phyloP scores from a whole-genome alignment of 2,797 vertebrate genomes.

The Basileuterus tristriatus region DNA sequence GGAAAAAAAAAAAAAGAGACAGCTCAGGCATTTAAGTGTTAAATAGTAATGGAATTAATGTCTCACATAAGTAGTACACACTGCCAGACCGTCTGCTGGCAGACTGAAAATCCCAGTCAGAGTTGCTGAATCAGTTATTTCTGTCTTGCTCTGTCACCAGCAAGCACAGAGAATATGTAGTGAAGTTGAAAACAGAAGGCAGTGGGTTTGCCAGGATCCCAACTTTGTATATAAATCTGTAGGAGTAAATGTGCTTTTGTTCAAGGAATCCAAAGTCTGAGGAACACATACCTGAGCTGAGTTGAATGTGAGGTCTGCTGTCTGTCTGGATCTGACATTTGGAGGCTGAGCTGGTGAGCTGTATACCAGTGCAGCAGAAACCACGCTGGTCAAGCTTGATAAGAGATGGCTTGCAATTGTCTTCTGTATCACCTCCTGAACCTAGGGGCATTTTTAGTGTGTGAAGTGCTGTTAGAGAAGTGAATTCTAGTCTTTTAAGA shows the following conservation, averaged over 20 bases:
- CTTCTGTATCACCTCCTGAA: neutral
- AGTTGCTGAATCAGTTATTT: slow-evolving; percentile 11
- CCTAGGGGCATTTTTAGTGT: neutral
- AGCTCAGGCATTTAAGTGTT: neutral
- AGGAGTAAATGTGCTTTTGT: neutral
- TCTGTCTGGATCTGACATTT: neutral
- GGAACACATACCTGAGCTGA: neutral
- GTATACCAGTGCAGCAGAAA: neutral
- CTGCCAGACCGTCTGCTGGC: neutral
- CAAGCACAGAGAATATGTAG: neutral
- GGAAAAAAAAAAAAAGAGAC: neutral
- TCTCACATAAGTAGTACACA: neutral
- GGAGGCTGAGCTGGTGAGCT: neutral
- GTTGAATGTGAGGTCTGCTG: neutral
- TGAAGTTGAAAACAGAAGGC: neutral
- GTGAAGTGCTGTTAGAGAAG: neutral
- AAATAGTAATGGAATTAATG: neutral
- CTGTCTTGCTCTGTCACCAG: neutral
- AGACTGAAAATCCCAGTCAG: neutral
- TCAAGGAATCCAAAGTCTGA: neutral
- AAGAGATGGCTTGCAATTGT: neutral
- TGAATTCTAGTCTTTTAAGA: neutral
- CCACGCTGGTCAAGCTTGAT: neutral
- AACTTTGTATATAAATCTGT: neutral
- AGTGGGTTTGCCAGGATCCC: neutral